These are phyloP conservation scores for Autographa gamma DNA, from an alignment of 2,888 invertebrate species.

Conservation along the genomic window DNA sequence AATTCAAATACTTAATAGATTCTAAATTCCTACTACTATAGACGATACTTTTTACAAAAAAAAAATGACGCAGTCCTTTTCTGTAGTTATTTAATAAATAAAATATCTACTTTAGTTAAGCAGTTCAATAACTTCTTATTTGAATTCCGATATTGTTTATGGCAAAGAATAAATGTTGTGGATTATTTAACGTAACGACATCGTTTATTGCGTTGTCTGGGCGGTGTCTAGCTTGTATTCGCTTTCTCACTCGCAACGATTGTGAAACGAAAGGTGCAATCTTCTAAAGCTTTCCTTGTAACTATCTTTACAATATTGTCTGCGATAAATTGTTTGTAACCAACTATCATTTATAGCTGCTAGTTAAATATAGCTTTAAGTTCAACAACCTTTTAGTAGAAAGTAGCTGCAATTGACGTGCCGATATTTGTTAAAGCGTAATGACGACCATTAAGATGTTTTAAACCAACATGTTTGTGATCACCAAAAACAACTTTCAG, in stretches of 20 bases:
- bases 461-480: background rate
- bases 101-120: background rate
- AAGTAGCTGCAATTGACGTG: conserved; percentile 41
- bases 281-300: conserved; percentile 45
- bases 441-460: conserved; percentile 40
- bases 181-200: conserved; percentile 59
- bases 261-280: conserved; percentile 54
- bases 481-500: conserved; percentile 24
- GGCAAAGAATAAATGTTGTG: conserved; percentile 45
- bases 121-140: background rate
- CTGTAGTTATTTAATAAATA: background rate
- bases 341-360: conserved; percentile 36
- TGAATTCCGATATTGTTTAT: conserved; percentile 28
- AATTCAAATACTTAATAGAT: too few species aligned
- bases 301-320: conserved; percentile 29
- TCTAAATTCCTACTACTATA: background rate
- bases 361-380: conserved; percentile 35
- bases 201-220: conserved; percentile 61
- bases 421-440: conserved; percentile 44
- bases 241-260: conserved; percentile 56
- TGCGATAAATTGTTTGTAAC: conserved; percentile 28
- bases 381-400: conserved; percentile 51
- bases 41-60: background rate
- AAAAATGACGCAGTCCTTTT: background rate
- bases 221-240: conserved; percentile 57